Evolutionary conservation across 2,797 vertebrate species (phyloP), one percentile per base, ranked within the genome.

Genomic region (Enteromius radiatus): DNA sequence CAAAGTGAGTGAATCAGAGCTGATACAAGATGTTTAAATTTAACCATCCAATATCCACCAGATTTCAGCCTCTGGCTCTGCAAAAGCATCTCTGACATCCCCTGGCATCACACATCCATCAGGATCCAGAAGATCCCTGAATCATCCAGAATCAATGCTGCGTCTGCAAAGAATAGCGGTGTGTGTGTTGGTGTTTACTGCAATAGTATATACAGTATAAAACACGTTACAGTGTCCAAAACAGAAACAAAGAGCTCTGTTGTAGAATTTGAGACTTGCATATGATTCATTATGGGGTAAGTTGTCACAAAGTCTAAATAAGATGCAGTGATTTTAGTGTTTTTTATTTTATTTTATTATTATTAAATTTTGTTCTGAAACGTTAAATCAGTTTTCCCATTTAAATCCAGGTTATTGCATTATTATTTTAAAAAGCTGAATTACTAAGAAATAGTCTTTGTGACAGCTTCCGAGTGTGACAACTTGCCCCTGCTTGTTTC

Each of bases 61-160:
- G 65, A 61, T 47, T 80, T 70, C 41, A 9, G 14, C 63, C 31
- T 54, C 43, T n/a, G 23, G 52, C 78, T 70, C 78, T 80, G 26
- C 78, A 47, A 31, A 69, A 70, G 54, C 52, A 23, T 61, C 65
- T 43, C 49, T 45, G n/a, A 45, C 52, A 15, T 80, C 78, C 38
- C 52, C 9, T 61, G 67, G 28, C 78, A 71, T 80, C 67, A 21
- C 52, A 61, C 67, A 80, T 80, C 78, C 67, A 80, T 80, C 67
- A 71, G 54, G 26, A 33, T 69, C 52, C 61, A 49, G 49, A 38
- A 0, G 67, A 78, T 71, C 61, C 78, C 74, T 69, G 68, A 81
- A 82, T 59, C 67, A 74, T 75, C 61, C 41, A 68, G 49, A 80
- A 70, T 70, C 78, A 70, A 31, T 80, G 78, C 75, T 38, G 47